These are phyloP conservation scores for Cricetomys ansorgei DNA, from an alignment of 2,113 vertebrate genomes.

Conservation along the genomic window DNA sequence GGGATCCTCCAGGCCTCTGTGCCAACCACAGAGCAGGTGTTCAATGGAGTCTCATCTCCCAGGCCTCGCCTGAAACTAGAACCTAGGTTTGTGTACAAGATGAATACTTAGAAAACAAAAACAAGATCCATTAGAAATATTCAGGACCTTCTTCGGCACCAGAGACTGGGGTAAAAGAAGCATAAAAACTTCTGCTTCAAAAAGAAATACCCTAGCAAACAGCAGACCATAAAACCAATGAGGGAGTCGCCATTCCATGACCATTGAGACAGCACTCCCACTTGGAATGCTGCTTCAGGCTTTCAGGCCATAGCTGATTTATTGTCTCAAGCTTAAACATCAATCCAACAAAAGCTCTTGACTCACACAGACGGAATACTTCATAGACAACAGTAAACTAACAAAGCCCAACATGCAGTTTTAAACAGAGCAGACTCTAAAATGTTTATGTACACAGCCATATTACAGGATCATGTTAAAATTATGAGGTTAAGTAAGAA, in stretches of 20 bases:
- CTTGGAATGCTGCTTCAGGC: neutral
- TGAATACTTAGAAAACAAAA: neutral
- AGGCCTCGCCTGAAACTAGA: neutral
- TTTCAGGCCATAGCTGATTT: neutral
- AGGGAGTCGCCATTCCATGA: neutral
- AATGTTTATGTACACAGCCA: neutral
- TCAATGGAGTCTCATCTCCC: neutral
- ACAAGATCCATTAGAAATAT: neutral
- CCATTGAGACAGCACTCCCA: neutral
- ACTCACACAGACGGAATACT: neutral
- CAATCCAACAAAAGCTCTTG: slow-evolving; percentile 45
- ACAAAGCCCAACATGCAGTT: fast-evolving
- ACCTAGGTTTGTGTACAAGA: neutral
- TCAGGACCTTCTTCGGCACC: neutral
- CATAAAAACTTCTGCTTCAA: neutral
- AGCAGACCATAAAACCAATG: neutral
- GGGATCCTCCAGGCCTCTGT: neutral
- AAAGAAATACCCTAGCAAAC: neutral
- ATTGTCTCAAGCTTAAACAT: slow-evolving; percentile 26
- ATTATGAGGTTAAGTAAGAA: neutral
- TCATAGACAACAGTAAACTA: slow-evolving; percentile 32
- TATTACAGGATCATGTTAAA: neutral
- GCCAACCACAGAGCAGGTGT: neutral
- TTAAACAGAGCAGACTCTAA: neutral
- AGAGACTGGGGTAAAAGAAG: fast-evolving